Base-by-base conservation (phyloP, 2,113 vertebrate species). In the Bufo gargarizans region DNA sequence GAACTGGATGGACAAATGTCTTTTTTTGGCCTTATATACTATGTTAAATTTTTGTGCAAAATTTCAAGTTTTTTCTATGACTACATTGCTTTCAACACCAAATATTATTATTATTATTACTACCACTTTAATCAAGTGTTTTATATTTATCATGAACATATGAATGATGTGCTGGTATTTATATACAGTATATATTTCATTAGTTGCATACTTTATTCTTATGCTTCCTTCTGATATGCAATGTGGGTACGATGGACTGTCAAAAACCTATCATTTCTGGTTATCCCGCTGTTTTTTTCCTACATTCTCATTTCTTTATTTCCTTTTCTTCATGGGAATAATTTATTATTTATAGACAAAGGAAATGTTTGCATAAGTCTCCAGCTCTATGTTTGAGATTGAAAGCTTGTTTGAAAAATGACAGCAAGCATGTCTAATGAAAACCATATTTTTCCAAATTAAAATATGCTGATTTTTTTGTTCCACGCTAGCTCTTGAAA, bases 351-450 rank as follows among this genome's bases (percentile, higher is more conserved):
- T 89, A 89, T 89, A 89, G 72, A 84, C 72, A 65, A 22, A 67
- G 77, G 87, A 89, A 89, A 84, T 89, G 87, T 89, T 89, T 89
- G 87, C 58, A 89, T 84, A 89, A 56, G 72, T 89, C 82, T 89
- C n/a, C n/a, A 58, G 82, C 81, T 89, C 77, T 88, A 82, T 65
- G 72, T 77, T 50, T 65, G 50, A 77, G 72, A 84, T 65, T 84
- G 87, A 89, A 77, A 84, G 82, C 81, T n/a, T 72, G 81, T 83
- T 84, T 88, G 87, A 69, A 84, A 84, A 89, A 89, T 89, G 87
- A 89, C 87, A 89, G 87, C 74, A 69, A 78, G 81, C 72, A 56
- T 78, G 72, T 78, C 81, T 89, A 89, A 89, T 84, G 82, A 77
- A 89, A 77, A 69, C 72, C 87, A 77, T 59, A 84, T 77, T 89